A percentile compares a stretch with the other conserved stretches of the same genome.
phyloP scores from a whole-genome alignment of 2,113 vertebrate genomes.

The Lophotis ruficrista region DNA sequence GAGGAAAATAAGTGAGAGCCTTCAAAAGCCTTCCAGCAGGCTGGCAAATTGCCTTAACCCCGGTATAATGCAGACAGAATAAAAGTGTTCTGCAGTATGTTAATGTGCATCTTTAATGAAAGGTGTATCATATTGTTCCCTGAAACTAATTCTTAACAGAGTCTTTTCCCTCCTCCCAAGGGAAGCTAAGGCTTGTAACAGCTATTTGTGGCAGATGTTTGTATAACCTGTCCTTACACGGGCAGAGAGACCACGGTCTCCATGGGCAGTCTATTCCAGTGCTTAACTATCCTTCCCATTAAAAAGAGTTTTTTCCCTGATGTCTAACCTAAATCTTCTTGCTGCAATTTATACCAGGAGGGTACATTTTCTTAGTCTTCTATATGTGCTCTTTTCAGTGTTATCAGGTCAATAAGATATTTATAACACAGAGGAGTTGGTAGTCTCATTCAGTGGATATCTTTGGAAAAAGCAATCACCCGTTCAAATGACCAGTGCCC shows the following conservation, averaged over 20 bases:
- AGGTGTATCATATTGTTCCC: not conserved
- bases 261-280: not conserved
- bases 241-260: not conserved
- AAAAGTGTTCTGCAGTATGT: constrained; percentile 27
- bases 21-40: constrained; percentile 22
- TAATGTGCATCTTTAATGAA: not conserved
- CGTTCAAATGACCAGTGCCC: not conserved
- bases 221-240: not conserved
- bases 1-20: not conserved
- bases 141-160: constrained; percentile 22
- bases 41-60: constrained; percentile 21
- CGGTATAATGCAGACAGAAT: not conserved
- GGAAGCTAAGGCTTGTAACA: not conserved
- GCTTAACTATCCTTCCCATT: not conserved
- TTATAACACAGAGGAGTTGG: not conserved
- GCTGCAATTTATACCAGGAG: not conserved
- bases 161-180: not conserved
- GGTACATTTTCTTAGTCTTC: not conserved
- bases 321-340: constrained; percentile 16
- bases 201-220: constrained; percentile 33
- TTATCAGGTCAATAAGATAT: constrained; percentile 33
- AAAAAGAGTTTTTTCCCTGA: not conserved
- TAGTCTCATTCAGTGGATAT: not conserved
- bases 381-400: not conserved
- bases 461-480: not conserved